These are phyloP conservation scores for Hydroisotoma schaefferi DNA, from an alignment of 2,888 invertebrate genomes.

Conservation along the genomic window DNA sequence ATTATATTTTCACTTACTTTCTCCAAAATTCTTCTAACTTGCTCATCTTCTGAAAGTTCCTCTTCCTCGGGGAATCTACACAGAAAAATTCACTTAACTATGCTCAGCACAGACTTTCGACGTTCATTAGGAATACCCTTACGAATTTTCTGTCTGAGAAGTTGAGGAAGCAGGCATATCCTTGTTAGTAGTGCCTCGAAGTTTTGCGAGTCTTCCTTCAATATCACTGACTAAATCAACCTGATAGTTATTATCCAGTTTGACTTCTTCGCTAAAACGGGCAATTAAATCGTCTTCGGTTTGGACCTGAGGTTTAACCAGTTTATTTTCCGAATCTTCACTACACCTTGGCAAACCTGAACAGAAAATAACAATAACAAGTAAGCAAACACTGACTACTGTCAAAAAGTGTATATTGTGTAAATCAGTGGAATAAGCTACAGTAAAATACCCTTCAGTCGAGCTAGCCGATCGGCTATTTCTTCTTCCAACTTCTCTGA, in stretches of 20 bases:
- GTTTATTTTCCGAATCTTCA: conserved; percentile 55
- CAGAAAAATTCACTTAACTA: no score
- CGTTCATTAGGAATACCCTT: no score
- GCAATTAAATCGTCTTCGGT: conserved; percentile 68
- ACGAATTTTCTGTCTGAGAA: no score
- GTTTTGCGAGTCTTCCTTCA: conserved; percentile 54
- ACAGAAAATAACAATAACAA: neutral
- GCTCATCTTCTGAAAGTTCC: conserved; percentile 35
- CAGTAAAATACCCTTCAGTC: conserved; percentile 66
- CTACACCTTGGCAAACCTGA: neutral
- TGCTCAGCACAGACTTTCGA: no score
- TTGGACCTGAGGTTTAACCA: no score
- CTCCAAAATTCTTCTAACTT: conserved; percentile 36
- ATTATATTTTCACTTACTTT: conserved; percentile 10
- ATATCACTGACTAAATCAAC: conserved; percentile 54
- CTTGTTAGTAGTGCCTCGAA: no score
- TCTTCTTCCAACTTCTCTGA: conserved; percentile 53
- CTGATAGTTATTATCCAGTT: conserved; percentile 33
- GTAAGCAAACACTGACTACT: no score
- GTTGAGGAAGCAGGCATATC: no score
- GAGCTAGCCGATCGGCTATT: conserved; percentile 49
- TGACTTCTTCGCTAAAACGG: conserved; percentile 54
- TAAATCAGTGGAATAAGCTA: no score
- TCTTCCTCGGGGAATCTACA: conserved; percentile 17
- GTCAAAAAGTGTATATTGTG: no score